Evolutionary conservation across 23 tunicate species (phyloP).

Genomic region (Ascidia mentula): DNA sequence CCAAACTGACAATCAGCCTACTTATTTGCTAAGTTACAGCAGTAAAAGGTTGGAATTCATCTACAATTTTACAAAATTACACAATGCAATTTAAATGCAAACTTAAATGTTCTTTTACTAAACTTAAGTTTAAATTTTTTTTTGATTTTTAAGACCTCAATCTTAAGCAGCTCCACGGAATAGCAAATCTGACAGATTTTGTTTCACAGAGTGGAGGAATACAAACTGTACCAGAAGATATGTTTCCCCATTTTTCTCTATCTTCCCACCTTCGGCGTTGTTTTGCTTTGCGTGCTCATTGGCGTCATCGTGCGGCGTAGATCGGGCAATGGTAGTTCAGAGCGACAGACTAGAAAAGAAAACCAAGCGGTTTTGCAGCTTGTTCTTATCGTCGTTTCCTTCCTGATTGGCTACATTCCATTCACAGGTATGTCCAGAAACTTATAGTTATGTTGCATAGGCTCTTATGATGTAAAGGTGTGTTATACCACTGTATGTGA

Average conservation of each 20-base stretch:
- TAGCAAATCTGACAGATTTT: neutral
- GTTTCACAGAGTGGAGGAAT: constrained; percentile 33
- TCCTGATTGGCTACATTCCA: constrained; percentile 50
- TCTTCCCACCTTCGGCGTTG: constrained; percentile 48
- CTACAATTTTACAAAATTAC: no score
- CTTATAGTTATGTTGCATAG: no score
- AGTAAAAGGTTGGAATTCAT: no score
- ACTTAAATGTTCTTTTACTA: no score
- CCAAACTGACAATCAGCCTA: no score
- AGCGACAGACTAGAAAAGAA: constrained; percentile 15
- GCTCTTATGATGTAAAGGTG: no score
- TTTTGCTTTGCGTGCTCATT: constrained; percentile 31
- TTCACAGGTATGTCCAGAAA: constrained; percentile 37
- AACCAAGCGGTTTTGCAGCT: constrained; percentile 32
- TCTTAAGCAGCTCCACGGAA: neutral
- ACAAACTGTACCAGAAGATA: constrained; percentile 28
- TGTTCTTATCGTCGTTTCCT: constrained; percentile 35
- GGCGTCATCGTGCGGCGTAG: constrained; percentile 22
- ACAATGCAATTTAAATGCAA: no score
- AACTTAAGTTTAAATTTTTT: neutral
- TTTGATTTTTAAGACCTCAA: neutral
- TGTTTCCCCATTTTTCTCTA: constrained; percentile 53
- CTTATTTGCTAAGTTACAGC: no score
- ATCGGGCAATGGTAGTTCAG: neutral
- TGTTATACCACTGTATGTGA: no score